These are phyloP conservation scores for Tenebrio molitor DNA, from an alignment of 1,140 invertebrate species.

Conservation along the genomic window DNA sequence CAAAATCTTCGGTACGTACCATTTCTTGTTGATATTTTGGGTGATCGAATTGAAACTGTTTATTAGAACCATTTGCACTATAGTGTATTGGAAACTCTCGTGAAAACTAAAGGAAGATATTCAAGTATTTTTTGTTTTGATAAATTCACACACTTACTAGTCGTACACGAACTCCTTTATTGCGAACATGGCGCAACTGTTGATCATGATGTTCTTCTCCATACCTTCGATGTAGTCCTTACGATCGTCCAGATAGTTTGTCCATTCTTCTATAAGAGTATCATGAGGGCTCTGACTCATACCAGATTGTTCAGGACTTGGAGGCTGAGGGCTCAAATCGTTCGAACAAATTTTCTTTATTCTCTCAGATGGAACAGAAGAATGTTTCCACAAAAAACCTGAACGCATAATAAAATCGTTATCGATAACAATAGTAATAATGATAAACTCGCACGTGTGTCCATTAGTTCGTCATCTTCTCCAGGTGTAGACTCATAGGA, in stretches of 20 bases:
- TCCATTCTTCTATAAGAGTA: slow-evolving; percentile 3
- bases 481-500: neutral
- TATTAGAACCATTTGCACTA: slow-evolving; percentile 2
- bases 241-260: neutral
- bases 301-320: no score
- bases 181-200: slow-evolving; percentile 8
- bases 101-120: slow-evolving; percentile 21
- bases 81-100: slow-evolving; percentile 33
- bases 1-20: slow-evolving; percentile 25
- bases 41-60: slow-evolving; percentile 3
- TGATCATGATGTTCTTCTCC: slow-evolving; percentile 3
- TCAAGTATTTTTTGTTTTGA: no score
- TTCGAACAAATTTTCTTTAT: neutral
- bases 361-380: neutral
- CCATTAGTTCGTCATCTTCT: neutral
- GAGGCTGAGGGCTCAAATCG: no score
- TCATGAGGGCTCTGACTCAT: neutral
- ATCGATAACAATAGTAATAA: no score
- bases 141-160: slow-evolving; percentile 8
- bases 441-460: no score
- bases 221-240: neutral
- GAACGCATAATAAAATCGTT: neutral
- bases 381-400: slow-evolving; percentile 4
- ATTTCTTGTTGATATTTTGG: slow-evolving; percentile 14
- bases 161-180: slow-evolving; percentile 19